Evolutionary conservation across 2,888 invertebrate species (phyloP).

Genomic region (Hydroisotoma schaefferi): DNA sequence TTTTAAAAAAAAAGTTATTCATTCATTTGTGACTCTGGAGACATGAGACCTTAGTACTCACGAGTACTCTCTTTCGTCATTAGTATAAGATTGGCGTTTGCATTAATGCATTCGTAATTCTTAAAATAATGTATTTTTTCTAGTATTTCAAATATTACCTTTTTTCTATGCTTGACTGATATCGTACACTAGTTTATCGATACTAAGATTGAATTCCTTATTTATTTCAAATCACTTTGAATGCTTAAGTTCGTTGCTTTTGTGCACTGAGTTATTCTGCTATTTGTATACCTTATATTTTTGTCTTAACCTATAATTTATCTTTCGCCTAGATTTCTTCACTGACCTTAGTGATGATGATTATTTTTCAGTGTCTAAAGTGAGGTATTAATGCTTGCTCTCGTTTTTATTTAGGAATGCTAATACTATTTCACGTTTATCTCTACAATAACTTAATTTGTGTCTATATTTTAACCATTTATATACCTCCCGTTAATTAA

Average conservation of each 20-base stretch:
- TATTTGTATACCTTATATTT: no score
- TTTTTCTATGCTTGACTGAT: conserved; percentile 4
- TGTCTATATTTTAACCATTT: conserved; percentile 6
- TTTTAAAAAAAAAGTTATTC: no score
- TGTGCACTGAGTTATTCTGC: conserved; percentile 3
- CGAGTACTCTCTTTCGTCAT: not conserved
- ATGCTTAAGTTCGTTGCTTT: conserved; percentile 6
- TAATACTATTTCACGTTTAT: no score
- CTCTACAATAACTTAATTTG: no score
- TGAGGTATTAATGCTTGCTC: no score
- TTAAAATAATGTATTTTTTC: conserved; percentile 10
- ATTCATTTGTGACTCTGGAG: not conserved
- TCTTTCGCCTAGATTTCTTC: not conserved
- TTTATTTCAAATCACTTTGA: conserved; percentile 8
- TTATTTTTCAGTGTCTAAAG: conserved; percentile 6
- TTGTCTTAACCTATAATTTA: no score
- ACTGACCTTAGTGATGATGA: conserved; percentile 4
- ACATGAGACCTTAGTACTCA: not conserved
- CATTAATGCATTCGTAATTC: not conserved
- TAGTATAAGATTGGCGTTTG: no score
- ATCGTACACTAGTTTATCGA: conserved; percentile 3
- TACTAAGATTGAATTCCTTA: conserved; percentile 13
- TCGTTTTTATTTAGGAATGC: no score
- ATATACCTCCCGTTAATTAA: not conserved
- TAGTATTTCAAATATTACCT: not conserved